A percentile compares a stretch with the other conserved stretches of the same genome.
Conservation (phyloP, 2,888 invertebrate species). For the Tuberolachnus salignus region DNA sequence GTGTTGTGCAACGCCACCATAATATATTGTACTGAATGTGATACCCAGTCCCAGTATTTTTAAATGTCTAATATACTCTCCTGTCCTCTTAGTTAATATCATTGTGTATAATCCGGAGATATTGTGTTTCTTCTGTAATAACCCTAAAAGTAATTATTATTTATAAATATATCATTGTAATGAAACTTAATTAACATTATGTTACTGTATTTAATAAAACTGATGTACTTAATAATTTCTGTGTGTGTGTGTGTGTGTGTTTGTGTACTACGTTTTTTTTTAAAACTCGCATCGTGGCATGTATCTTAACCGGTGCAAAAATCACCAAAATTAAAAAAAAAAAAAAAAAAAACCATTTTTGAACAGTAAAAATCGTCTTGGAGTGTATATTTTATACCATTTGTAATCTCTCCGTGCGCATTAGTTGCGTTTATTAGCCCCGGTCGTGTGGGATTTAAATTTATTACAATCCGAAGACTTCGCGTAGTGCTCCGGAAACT, state of each 20-base stretch:
- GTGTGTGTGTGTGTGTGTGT: not conserved
- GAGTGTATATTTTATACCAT: too few relatives aligned
- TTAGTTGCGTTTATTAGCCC: too few relatives aligned
- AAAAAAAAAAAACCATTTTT: too few relatives aligned
- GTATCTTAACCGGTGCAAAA: not conserved
- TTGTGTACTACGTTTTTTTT: not conserved
- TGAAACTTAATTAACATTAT: slow-evolving; percentile 34
- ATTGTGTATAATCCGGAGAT: not conserved
- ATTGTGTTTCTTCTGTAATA: slow-evolving; percentile 13
- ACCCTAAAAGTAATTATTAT: slow-evolving; percentile 36
- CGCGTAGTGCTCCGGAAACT: too few relatives aligned
- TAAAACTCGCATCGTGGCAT: not conserved
- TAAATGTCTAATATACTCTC: slow-evolving; percentile 1
- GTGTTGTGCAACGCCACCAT: not conserved
- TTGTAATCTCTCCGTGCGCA: too few relatives aligned
- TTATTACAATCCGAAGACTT: too few relatives aligned
- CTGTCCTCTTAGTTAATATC: not conserved
- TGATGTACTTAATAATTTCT: slow-evolving; percentile 43
- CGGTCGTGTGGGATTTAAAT: too few relatives aligned
- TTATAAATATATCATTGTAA: slow-evolving; percentile 33
- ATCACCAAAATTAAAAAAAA: too few relatives aligned
- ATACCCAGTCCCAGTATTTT: slow-evolving; percentile 41
- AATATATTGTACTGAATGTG: slow-evolving; percentile 40
- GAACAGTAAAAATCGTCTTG: too few relatives aligned
- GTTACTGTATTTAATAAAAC: slow-evolving; percentile 42